These are phyloP conservation scores for Hirudinaria manillensis DNA, from an alignment of 2,888 invertebrate genomes.

Conservation along the genomic window DNA sequence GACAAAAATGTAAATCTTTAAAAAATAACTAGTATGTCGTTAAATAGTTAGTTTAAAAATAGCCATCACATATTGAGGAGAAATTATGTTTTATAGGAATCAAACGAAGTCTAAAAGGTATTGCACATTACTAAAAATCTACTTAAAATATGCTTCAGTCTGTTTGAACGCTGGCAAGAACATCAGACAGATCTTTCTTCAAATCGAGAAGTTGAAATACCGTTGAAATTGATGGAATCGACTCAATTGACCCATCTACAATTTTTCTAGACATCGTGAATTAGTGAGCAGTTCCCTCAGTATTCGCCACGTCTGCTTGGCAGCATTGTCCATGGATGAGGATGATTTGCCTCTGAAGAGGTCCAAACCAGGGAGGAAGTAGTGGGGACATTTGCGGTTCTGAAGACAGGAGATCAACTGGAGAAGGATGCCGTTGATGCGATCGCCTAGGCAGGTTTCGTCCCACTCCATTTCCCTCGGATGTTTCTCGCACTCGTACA, in stretches of 20 bases:
- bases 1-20: no score
- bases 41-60: no score
- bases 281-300: constrained; percentile 87
- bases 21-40: no score
- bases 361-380: constrained; percentile 85
- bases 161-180: no score
- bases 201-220: no score
- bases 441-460: constrained; percentile 78
- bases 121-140: no score
- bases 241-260: constrained; percentile 56
- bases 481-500: constrained; percentile 94
- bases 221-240: no score
- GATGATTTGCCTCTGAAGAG: constrained; percentile 84
- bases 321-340: constrained; percentile 77
- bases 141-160: no score
- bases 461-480: constrained; percentile 89
- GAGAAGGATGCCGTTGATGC: constrained; percentile 84
- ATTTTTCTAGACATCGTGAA: constrained; percentile 80
- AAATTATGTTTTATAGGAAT: no score
- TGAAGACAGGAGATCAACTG: constrained; percentile 91
- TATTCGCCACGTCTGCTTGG: constrained; percentile 86
- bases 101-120: no score
- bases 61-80: no score
- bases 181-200: no score
- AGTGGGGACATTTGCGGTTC: constrained; percentile 87